Base-by-base conservation (phyloP, 30 jellyfish, hydroid and myxozoan genomes). In the Catostylus mosaicus region DNA sequence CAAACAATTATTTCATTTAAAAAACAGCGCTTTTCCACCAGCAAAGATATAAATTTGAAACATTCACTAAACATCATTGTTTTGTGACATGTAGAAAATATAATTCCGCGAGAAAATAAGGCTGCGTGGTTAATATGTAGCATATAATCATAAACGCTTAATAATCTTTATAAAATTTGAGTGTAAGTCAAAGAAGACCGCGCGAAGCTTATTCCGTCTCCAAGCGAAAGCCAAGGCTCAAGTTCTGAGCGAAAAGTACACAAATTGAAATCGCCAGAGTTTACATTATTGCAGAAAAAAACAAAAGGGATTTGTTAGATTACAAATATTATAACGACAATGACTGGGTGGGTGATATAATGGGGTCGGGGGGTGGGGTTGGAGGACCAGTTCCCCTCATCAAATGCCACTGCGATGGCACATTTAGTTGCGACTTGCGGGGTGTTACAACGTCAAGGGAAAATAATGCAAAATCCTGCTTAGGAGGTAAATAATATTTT, bases 91-190 rank as follows among this genome's bases (percentile, higher is more conserved):
- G 54, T 40, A 40, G 14, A 40, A 40, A 40, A 5, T 5, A 40
- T 40, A 14, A 5, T 40, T 40, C 54, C 7, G 11, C 7, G 14
- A n/a, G 24, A 52, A 52, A 52, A n/a, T 26, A 52, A n/a, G 67
- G 30, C 30, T 3, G 3, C 19, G 67, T n/a, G 67, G 67, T 52
- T n/a, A 52, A 11, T 4, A 52, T 52, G 19, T 52, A 4, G 67
- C 67, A 20, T 26, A 52, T n/a, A 4, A 52, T 3, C 24, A 16
- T 10, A 20, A 52, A 10, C 3, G 67, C 67, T 6, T 52, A 52
- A 52, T 52, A 52, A 52, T 52, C 67, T 26, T 7, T 12, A 69
- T 38, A 14, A 23, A 36, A 69, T 69, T 69, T 69, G 82, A 69
- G 26, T 38, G 60, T 51, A 38, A 69, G 29, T 40, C 2, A 67